A percentile compares a stretch with the other conserved stretches of the same genome.
Conservation (phyloP, 2,113 vertebrate species). For the Sceloporus undulatus region DNA sequence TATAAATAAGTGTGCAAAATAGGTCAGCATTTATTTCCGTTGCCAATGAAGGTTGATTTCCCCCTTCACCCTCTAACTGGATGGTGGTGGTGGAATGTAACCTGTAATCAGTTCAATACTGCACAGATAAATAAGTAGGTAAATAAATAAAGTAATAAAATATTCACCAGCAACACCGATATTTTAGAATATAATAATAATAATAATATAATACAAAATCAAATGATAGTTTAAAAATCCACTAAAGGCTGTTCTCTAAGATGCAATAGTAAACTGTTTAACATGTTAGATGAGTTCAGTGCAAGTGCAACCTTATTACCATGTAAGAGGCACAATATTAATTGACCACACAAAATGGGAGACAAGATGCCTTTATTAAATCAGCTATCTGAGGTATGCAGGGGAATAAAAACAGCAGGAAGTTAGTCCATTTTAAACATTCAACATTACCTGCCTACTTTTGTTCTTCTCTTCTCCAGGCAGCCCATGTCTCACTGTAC, state of each 20-base stretch:
- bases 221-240: fast-evolving
- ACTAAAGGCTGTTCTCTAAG: not conserved
- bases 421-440: not conserved
- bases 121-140: not conserved
- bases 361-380: not conserved
- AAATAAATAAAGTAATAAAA: not conserved
- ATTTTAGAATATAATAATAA: too few relatives aligned
- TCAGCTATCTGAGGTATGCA: not conserved
- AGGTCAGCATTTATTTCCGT: conserved; percentile 77
- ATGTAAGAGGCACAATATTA: not conserved
- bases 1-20: conserved; percentile 84
- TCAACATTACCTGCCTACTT: not conserved
- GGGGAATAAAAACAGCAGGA: not conserved
- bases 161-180: not conserved
- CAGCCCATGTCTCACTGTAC: not conserved
- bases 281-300: conserved; percentile 29
- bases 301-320: not conserved
- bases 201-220: not conserved
- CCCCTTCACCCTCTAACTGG: conserved; percentile 36
- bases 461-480: too few relatives aligned
- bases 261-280: not conserved
- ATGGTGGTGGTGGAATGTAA: not conserved
- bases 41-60: conserved; percentile 66
- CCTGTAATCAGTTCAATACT: not conserved
- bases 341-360: not conserved